Conservation (phyloP, 2,888 invertebrate genomes). For the Epicampocera succincta region DNA sequence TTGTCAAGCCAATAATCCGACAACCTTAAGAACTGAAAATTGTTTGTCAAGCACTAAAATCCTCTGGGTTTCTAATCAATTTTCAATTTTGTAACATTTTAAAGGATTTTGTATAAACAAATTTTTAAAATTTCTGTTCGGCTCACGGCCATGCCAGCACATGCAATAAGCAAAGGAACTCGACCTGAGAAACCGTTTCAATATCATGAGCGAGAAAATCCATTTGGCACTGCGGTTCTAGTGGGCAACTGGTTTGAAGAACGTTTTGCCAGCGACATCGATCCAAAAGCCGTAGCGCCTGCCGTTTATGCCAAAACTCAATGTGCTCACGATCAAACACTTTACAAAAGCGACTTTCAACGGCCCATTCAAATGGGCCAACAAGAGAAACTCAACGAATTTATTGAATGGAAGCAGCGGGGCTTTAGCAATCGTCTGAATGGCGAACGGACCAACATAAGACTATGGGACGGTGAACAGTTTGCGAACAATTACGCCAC, state of each 20-base stretch:
- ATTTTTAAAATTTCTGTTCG: no score
- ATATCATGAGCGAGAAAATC: conserved; percentile 30
- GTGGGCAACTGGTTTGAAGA: conserved; percentile 75
- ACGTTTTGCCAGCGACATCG: conserved; percentile 62
- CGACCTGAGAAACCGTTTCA: not conserved
- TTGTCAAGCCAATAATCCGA: no score
- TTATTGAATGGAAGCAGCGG: conserved; percentile 46
- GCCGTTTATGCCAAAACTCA: conserved; percentile 65
- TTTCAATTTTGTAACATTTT: no score
- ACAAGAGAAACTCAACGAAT: conserved; percentile 23
- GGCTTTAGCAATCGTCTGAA: conserved; percentile 69
- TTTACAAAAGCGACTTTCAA: conserved; percentile 51
- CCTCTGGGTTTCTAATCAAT: no score
- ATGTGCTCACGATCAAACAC: conserved; percentile 25
- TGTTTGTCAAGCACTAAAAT: no score
- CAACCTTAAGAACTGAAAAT: no score
- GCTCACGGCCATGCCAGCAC: not conserved
- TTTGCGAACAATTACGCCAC: conserved; percentile 71
- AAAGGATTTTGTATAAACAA: no score
- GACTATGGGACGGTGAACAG: conserved; percentile 69
- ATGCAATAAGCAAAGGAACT: no score
- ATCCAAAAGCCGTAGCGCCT: conserved; percentile 68
- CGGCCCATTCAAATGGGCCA: not conserved
- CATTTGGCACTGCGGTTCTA: conserved; percentile 68
- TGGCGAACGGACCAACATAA: conserved; percentile 62